These are phyloP conservation scores for Hymenochirus boettgeri DNA, from an alignment of 2,113 vertebrate genomes.

Conservation along the genomic window DNA sequence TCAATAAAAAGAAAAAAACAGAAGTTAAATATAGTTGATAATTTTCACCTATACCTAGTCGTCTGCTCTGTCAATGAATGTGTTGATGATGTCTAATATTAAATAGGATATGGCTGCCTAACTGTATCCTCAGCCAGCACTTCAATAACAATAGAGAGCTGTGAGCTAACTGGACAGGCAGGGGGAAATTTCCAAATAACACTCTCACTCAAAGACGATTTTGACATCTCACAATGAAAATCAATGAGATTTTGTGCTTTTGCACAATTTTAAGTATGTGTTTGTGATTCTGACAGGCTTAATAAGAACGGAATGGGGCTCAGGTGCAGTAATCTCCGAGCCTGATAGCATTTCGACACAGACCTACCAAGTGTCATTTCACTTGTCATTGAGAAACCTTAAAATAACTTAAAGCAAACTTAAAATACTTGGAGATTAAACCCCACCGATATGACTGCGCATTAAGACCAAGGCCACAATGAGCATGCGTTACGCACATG, in stretches of 20 bases:
- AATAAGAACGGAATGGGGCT: conserved; percentile 58
- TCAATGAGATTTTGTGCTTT: not conserved
- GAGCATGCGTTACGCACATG: no score
- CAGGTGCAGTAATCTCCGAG: conserved; percentile 67
- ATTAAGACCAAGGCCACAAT: no score
- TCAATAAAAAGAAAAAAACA: no score
- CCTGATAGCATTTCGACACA: conserved; percentile 63
- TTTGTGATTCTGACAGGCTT: conserved; percentile 45
- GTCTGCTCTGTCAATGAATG: not conserved
- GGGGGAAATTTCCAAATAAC: not conserved
- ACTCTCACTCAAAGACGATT: not conserved
- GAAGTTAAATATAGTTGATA: not conserved
- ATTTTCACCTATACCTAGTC: not conserved
- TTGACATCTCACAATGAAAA: not conserved
- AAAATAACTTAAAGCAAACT: not conserved
- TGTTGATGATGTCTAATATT: not conserved
- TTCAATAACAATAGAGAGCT: not conserved
- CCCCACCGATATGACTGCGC: no score
- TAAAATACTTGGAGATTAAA: not conserved
- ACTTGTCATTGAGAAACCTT: not conserved
- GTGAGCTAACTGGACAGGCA: not conserved
- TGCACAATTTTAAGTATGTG: not conserved
- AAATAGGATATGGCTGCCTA: not conserved
- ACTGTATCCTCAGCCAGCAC: no score
- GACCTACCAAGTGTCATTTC: conserved; percentile 64